Base-by-base conservation (phyloP, 1,140 invertebrate species). In the Solen grandis region DNA sequence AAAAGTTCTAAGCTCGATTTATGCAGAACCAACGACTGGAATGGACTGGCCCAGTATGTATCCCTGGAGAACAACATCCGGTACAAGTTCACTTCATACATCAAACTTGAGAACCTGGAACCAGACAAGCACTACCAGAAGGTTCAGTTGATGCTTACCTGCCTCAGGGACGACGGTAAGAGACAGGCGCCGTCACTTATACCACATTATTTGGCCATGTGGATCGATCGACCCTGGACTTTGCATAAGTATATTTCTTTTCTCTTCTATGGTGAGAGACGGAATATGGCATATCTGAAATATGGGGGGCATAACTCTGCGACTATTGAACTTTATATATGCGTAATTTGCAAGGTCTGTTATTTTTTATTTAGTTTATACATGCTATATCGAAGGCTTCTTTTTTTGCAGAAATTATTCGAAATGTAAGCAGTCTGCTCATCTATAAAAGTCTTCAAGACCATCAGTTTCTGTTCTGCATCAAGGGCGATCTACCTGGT, bases 1-100 rank as follows among this genome's bases (percentile, higher is more conserved):
- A n/a, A n/a, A n/a, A n/a, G n/a, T n/a, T n/a, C n/a, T n/a, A n/a
- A n/a, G n/a, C n/a, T n/a, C n/a, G n/a, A n/a, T n/a, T n/a, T n/a
- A n/a, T 55, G 4, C 5, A 68, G 65, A 41, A 22, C 5, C 2
- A 25, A 50, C 29, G 41, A 52, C 54, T 68, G 22, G 19, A 5
- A 27, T 41, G 65, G 41, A 16, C 27, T 68, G 22, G 14, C 65
- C 8, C 65, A 68, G 35, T 19, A 52, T 16, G 41, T 68, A 5
- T 4, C 19, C 1, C 41, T 68, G n/a, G 33, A 38, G 1, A 38
- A 38, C 3, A 50, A 50, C 1, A 2, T 2, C 54, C 3, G 5
- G 8, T 68, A 68, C 27, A 36, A 52, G 8, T 50, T 68, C n/a
- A 52, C 65, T 31, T 22, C 65, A 0, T 68, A 68, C 14, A 31